Percentiles rank a stretch among this genome's conserved stretches.
Evolutionary conservation across 1,140 invertebrate species (phyloP).

Genomic region (Sitophilus oryzae): DNA sequence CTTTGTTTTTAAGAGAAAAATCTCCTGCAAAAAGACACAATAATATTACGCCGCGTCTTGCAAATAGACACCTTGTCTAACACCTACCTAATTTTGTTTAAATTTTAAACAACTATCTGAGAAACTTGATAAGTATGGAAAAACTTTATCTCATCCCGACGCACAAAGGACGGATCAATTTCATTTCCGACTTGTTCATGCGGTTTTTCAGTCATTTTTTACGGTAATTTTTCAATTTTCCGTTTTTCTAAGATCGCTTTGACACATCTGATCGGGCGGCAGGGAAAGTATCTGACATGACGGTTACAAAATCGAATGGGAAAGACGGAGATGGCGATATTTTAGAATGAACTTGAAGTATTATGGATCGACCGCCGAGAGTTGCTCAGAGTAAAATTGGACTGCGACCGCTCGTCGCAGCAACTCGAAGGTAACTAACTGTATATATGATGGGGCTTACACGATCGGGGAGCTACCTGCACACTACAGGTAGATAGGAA

Average conservation of each 20-base stretch:
- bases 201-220: constrained; percentile 17
- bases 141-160: constrained; percentile 17
- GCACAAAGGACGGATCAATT: constrained; percentile 7
- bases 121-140: background rate
- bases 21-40: constrained; percentile 23
- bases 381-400: constrained; percentile 22
- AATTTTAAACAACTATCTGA: constrained; percentile 16
- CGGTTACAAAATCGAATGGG: constrained; percentile 11
- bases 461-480: constrained; percentile 23
- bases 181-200: background rate
- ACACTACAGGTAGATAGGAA: constrained; percentile 20
- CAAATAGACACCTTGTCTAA: constrained; percentile 24
- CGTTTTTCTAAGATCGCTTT: constrained; percentile 10
- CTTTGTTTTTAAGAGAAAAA: too few relatives aligned
- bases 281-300: constrained; percentile 23
- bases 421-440: constrained; percentile 26
- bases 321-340: constrained; percentile 15
- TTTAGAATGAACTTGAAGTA: constrained; percentile 5
- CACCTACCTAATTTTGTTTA: constrained; percentile 25
- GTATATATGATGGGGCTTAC: constrained; percentile 22
- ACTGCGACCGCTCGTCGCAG: constrained; percentile 15
- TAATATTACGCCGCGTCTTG: constrained; percentile 5
- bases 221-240: constrained; percentile 8
- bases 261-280: constrained; percentile 16
- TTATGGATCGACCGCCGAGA: constrained; percentile 18